A percentile compares a stretch with the other conserved stretches of the same genome.
Conservation (phyloP, 2,888 invertebrate genomes). For the Bombylius major region DNA sequence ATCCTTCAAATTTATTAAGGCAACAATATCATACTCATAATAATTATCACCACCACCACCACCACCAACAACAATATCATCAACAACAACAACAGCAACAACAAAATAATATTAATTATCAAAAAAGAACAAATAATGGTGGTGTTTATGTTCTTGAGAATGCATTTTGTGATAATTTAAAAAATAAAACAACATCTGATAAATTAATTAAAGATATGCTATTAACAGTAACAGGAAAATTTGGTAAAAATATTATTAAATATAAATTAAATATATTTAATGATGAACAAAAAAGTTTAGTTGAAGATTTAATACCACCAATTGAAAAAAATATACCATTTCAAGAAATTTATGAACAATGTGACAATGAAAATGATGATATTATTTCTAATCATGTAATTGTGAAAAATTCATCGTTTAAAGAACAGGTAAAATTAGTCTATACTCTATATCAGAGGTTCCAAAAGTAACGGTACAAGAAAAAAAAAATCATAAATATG, state of each 20-base stretch:
- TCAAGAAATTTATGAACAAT: slow-evolving; percentile 11
- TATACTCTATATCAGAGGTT: no score
- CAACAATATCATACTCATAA: not conserved
- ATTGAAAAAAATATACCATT: slow-evolving; percentile 4
- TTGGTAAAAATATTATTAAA: slow-evolving; percentile 36
- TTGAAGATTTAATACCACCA: slow-evolving; percentile 28
- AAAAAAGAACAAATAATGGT: slow-evolving; percentile 7
- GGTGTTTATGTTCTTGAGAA: slow-evolving; percentile 34
- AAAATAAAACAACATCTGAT: slow-evolving; percentile 18
- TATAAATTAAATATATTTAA: slow-evolving; percentile 36
- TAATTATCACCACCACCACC: no score
- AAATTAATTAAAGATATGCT: slow-evolving; percentile 31
- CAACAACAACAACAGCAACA: no score
- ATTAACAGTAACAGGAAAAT: slow-evolving; percentile 35
- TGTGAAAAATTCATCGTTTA: not conserved
- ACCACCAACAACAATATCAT: no score
- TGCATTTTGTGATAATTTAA: slow-evolving; percentile 35
- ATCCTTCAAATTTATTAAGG: no score
- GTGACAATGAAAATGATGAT: slow-evolving; percentile 3
- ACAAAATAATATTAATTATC: not conserved
- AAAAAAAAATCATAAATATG: no score
- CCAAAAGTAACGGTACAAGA: no score
- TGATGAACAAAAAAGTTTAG: slow-evolving; percentile 31
- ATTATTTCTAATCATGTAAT: slow-evolving; percentile 5
- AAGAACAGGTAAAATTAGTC: not conserved